These are phyloP conservation scores for Petrolisthes manimaculis DNA, from an alignment of 2,888 invertebrate species.

Conservation along the genomic window DNA sequence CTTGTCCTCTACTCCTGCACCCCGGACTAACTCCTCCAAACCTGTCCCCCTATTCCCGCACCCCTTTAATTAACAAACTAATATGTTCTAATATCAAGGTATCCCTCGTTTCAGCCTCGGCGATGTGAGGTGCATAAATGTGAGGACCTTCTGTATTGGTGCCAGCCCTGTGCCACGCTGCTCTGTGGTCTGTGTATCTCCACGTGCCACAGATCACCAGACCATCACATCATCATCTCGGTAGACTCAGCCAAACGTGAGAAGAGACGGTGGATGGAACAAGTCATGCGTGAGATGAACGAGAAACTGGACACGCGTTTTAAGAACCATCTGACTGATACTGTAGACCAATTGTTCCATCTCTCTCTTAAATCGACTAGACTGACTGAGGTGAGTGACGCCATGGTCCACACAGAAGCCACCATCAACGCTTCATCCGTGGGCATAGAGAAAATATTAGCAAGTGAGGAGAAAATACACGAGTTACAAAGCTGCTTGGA, in stretches of 20 bases:
- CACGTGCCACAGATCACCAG: not conserved
- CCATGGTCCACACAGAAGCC: not conserved
- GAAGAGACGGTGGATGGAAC: not conserved
- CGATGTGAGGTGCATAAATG: not conserved
- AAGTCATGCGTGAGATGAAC: not conserved
- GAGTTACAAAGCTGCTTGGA: not conserved
- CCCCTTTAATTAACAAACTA: too few relatives aligned
- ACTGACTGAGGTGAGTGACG: not conserved
- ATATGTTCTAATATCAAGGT: too few relatives aligned
- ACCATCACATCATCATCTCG: not conserved
- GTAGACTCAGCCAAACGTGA: not conserved
- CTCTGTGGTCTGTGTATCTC: slow-evolving; percentile 23
- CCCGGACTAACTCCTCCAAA: too few relatives aligned
- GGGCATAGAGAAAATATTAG: not conserved
- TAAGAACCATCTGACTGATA: not conserved
- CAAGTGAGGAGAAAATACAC: not conserved
- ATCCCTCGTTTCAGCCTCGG: not conserved
- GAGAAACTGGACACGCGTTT: not conserved
- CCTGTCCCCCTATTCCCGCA: too few relatives aligned
- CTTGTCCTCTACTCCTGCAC: too few relatives aligned
- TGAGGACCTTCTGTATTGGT: slow-evolving; percentile 19
- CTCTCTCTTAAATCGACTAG: not conserved
- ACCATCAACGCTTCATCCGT: not conserved
- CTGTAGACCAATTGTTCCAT: not conserved
- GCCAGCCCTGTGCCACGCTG: not conserved